phyloP scores from a whole-genome alignment of 2,888 invertebrate species.

The Pseudococcus viburni region DNA sequence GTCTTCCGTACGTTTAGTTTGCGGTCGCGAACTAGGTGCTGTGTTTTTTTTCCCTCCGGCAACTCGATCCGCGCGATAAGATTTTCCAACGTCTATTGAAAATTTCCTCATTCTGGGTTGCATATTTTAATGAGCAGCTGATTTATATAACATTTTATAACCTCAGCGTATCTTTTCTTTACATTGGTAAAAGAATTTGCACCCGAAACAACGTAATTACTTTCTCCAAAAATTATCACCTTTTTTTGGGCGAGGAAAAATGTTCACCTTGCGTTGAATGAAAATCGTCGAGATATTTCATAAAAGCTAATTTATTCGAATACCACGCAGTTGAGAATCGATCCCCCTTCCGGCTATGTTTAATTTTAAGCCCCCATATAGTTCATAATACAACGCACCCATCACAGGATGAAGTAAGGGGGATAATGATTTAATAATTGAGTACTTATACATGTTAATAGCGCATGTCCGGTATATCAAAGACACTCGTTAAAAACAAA shows the following conservation, averaged over 20 bases:
- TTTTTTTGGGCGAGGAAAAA: neutral
- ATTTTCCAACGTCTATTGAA: conserved; percentile 13
- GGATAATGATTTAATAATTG: conserved; percentile 1
- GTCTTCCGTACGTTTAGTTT: neutral
- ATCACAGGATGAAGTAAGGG: neutral
- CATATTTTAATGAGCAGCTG: conserved; percentile 14
- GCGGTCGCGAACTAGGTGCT: neutral
- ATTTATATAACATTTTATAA: neutral
- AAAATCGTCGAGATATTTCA: neutral
- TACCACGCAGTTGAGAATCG: neutral
- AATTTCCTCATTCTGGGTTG: neutral
- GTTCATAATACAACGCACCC: no score
- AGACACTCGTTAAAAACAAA: conserved; percentile 1
- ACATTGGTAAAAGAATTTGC: neutral
- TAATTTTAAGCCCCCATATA: neutral
- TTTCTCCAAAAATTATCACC: neutral
- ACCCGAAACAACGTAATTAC: neutral
- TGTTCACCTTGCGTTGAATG: neutral
- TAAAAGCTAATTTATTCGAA: neutral
- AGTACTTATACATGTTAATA: neutral
- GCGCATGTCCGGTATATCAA: conserved; percentile 4
- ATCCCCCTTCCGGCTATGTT: neutral
- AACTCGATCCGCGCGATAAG: neutral
- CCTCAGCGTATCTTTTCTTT: neutral
- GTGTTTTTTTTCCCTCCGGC: neutral